phyloP scores from a whole-genome alignment of 2,113 vertebrate species.

The Meleagris gallopavo region DNA sequence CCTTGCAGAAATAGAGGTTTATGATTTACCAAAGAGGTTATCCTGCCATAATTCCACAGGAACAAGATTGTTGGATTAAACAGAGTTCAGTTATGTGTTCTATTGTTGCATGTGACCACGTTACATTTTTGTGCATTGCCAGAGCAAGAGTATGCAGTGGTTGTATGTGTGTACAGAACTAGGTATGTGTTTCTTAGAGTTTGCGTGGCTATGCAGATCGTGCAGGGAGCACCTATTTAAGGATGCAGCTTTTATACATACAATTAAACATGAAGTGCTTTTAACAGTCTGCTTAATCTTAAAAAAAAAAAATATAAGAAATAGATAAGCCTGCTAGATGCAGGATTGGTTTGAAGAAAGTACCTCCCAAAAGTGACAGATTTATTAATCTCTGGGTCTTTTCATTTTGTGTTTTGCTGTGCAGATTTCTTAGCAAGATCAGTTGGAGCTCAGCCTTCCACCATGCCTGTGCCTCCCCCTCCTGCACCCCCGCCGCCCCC shows the following conservation, averaged over 20 bases:
- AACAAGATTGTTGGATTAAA: neutral
- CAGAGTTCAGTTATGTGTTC: neutral
- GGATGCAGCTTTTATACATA: neutral
- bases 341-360: neutral
- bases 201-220: neutral
- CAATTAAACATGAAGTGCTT: neutral
- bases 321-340: neutral
- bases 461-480: slow-evolving; percentile 92
- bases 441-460: slow-evolving; percentile 67
- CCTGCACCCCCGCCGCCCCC: slow-evolving; percentile 89
- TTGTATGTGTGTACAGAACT: neutral
- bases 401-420: slow-evolving; percentile 18
- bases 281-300: neutral
- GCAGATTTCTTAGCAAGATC: slow-evolving; percentile 71
- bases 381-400: neutral
- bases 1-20: neutral
- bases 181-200: neutral
- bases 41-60: neutral
- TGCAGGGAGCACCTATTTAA: neutral
- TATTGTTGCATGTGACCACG: neutral
- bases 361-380: neutral
- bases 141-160: neutral
- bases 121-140: neutral
- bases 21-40: neutral
- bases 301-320: neutral